Evolutionary conservation across 2,113 vertebrate genomes (phyloP), one percentile per base, ranked within the genome.

Genomic region (Lipophrys pholis): DNA sequence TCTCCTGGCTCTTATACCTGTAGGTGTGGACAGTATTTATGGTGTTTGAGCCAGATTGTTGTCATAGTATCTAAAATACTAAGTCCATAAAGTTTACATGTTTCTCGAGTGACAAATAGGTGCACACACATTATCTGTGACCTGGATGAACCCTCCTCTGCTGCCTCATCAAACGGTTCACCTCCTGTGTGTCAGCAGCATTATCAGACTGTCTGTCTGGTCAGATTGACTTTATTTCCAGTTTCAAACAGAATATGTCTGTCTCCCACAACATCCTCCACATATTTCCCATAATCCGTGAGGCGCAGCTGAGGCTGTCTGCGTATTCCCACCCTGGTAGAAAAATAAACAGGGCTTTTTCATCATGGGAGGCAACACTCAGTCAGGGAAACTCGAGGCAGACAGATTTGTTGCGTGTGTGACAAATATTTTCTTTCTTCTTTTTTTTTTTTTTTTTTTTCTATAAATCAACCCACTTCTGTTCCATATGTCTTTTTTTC

Each of bases 271-370:
- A 59, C 85, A 76, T 84, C 89, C 78, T 71, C 85, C 59, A 50
- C 82, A 86, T 91, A 71, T 85, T 89, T 89, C 78, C 78, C 71
- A 78, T 90, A 84, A 90, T 89, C 83, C 81, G 72, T 36, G 62
- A 77, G 76, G 82, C 57, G 50, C 89, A 89, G 83, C 85, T 79
- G 81, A 87, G 80, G 66, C 71, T 30, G 76, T 73, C 63, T 11
- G 69, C 11, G 16, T 66, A 72, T 65, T 81, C 82, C 80, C 72
- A 69, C 66, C 43, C 81, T 88, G 75, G 35, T 45, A 87, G 85
- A 80, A 87, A 82, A 89, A 91, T 79, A 85, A 82, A 89, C 86
- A 59, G 15, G 40, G 41, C 15, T 74, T 82, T 89, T 82, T 30
- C 83, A 85, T 83, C 69, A 84, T 73, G 72, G 86, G 87, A 89